Evolutionary conservation across 2,113 vertebrate genomes (phyloP), one percentile per base, ranked within the genome.

Genomic region (Butorides virescens): DNA sequence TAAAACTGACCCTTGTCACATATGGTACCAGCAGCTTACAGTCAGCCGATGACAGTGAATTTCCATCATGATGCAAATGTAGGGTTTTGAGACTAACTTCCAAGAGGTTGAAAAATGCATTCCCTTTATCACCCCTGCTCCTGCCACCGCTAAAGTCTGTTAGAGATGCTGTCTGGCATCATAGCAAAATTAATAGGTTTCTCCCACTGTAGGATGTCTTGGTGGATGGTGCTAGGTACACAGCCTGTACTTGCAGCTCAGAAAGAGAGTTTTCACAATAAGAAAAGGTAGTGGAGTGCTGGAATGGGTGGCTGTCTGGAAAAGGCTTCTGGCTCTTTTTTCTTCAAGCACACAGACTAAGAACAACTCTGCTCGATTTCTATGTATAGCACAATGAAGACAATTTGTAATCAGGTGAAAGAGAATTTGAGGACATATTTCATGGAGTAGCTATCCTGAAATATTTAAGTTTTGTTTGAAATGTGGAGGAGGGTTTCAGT

Each of bases 381-480:
- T 34, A 52, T 12, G 6, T 50, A 25, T 12, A 76, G 10, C 17
- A 58, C 13, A 67, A 77, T 42, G 53, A 91, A 96, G 47, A 87
- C 9, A 90, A 92, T 75, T 63, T 47, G 32, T 46, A 68, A 10
- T 55, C 49, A 82, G 66, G 34, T 75, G 52, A 85, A 93, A 78
- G 34, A 81, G 23, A 47, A 68, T 76, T 68, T 82, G 39, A 91
- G 59, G 77, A 52, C 6, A 34, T 42, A n/a, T 87, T 95, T 75
- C 6, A 44, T 30, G 39, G 18, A 81, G 30, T 39, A 63, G 34
- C 65, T 79, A 68, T 18, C 17, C 55, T 92, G 39, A 96, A 96
- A 94, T 84, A 85, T 26, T 61, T 32, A 46, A n/a, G 39, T 83
- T 96, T 97, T 66, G 10, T 10, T 80, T 96, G 66, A 96, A 96